A percentile compares a stretch with the other conserved stretches of the same genome.
These are phyloP conservation scores for Solen grandis DNA, from an alignment of 1,140 invertebrate species.

Conservation along the genomic window DNA sequence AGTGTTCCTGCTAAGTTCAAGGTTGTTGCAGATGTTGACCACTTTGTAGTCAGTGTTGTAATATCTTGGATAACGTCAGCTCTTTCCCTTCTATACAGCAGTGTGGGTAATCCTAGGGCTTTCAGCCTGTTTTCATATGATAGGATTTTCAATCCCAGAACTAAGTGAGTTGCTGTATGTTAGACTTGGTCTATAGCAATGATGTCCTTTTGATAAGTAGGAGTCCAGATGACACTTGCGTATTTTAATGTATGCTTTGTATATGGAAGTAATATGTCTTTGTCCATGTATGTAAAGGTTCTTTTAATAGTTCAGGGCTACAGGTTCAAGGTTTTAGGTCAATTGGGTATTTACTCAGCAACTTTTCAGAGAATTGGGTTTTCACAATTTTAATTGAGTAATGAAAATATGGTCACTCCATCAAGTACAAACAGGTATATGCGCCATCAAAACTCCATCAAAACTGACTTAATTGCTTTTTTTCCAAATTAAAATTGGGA, in stretches of 20 bases:
- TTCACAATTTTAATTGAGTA: too few species aligned
- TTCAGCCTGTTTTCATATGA: constrained; percentile 7
- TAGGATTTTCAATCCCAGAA: not conserved
- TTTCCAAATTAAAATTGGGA: too few species aligned
- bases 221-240: constrained; percentile 6
- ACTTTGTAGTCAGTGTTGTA: too few species aligned
- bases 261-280: constrained; percentile 25
- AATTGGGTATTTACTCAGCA: too few species aligned
- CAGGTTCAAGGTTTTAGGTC: too few species aligned
- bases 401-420: too few species aligned
- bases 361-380: too few species aligned
- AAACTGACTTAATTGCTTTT: too few species aligned
- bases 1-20: too few species aligned
- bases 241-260: constrained; percentile 29
- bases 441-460: too few species aligned
- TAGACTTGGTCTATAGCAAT: constrained; percentile 8
- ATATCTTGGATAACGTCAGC: constrained; percentile 4
- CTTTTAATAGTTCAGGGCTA: constrained; percentile 3
- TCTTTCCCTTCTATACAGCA: not conserved
- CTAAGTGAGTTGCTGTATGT: constrained; percentile 5
- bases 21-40: too few species aligned
- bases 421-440: too few species aligned
- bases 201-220: constrained; percentile 9
- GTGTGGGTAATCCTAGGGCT: not conserved
- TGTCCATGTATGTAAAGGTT: constrained; percentile 21